Conservation (phyloP, 2,888 invertebrate species). For the Ichneumon xanthorius region DNA sequence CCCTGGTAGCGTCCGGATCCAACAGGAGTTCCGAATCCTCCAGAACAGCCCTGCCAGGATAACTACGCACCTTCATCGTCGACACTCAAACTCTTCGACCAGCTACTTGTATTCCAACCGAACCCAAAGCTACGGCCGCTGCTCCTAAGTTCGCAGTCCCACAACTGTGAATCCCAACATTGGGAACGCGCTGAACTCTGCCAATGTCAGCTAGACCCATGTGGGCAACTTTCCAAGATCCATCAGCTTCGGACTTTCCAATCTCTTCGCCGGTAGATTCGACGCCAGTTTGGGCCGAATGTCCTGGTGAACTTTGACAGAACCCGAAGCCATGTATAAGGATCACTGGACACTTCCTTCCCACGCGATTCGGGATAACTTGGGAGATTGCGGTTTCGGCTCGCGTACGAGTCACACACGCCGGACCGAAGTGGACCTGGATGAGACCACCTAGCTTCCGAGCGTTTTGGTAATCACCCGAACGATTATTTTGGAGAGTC, state of each 20-base stretch:
- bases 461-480: background rate
- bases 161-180: background rate
- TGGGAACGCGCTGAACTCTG: background rate
- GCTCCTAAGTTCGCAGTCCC: background rate
- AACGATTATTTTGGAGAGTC: background rate
- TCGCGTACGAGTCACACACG: background rate
- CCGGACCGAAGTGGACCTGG: background rate
- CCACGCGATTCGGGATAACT: background rate
- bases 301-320: background rate
- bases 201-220: background rate
- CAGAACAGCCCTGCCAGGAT: conserved; percentile 92
- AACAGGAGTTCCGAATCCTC: conserved; percentile 88
- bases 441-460: background rate
- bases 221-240: background rate
- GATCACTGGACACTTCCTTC: conserved; percentile 17
- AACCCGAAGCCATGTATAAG: background rate
- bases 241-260: background rate
- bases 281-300: background rate
- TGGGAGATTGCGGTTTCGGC: background rate
- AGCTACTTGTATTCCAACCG: background rate
- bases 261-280: background rate
- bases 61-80: conserved; percentile 93
- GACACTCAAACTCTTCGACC: background rate
- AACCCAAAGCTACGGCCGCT: background rate
- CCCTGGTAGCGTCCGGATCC: conserved; percentile 90